Conservation (phyloP, 2,113 vertebrate genomes). For the Cephalopholis sonnerati region DNA sequence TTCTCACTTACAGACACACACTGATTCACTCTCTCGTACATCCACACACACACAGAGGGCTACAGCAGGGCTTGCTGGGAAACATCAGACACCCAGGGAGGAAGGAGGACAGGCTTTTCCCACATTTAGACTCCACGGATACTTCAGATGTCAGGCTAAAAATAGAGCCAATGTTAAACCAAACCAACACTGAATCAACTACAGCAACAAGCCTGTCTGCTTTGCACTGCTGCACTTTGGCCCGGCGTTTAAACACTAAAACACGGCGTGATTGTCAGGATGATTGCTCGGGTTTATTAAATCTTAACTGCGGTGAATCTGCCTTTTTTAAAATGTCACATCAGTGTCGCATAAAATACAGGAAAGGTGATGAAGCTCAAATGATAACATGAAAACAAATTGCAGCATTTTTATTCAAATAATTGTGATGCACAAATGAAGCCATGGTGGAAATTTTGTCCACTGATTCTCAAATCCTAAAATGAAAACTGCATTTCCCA, state of each 20-base stretch:
- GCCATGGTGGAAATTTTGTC: too few relatives aligned
- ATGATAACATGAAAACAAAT: neutral
- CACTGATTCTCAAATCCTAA: neutral
- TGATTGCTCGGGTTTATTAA: rapidly evolving
- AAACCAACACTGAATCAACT: slow-evolving; percentile 85
- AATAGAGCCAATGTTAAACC: slow-evolving; percentile 95
- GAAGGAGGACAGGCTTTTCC: slow-evolving; percentile 99
- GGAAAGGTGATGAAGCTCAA: neutral
- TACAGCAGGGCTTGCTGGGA: slow-evolving; percentile 91
- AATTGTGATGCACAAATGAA: neutral
- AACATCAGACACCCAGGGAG: slow-evolving; percentile 97
- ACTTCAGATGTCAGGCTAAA: slow-evolving; percentile 97
- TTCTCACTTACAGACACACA: slow-evolving; percentile 58
- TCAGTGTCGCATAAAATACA: neutral
- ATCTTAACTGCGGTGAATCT: too few relatives aligned
- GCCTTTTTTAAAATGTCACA: neutral
- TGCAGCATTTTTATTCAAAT: neutral
- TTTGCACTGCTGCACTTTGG: slow-evolving; percentile 9
- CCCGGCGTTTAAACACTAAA: neutral
- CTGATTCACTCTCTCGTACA: slow-evolving; percentile 49
- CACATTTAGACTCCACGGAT: slow-evolving; percentile 98
- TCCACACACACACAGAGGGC: slow-evolving; percentile 76
- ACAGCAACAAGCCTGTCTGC: slow-evolving; percentile 62
- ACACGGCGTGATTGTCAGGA: neutral
- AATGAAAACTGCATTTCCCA: slow-evolving; percentile 15